These are phyloP conservation scores for Hirtodrosophila duncani DNA, from an alignment of 2,888 invertebrate species.

Conservation along the genomic window DNA sequence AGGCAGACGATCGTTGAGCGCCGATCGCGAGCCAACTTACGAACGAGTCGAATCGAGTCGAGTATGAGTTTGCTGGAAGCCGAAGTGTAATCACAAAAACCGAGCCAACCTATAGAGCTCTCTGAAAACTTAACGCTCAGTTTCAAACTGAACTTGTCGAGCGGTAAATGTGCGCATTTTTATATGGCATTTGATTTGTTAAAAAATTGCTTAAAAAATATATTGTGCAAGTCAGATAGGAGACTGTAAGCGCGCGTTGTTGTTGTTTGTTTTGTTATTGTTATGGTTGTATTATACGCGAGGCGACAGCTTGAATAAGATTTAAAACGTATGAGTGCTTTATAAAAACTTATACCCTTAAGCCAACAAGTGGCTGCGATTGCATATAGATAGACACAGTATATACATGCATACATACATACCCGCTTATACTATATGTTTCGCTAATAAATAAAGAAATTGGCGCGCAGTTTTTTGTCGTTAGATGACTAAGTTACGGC, in stretches of 20 bases:
- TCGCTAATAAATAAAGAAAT: conserved; percentile 8
- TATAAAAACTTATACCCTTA: too few relatives aligned
- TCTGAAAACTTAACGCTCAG: conserved; percentile 27
- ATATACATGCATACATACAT: too few relatives aligned
- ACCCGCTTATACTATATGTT: too few relatives aligned
- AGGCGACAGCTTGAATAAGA: conserved; percentile 26
- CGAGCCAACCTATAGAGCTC: conserved; percentile 17
- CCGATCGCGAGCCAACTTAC: not conserved
- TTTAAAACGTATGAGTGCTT: too few relatives aligned
- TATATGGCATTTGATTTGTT: not conserved
- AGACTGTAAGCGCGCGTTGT: conserved; percentile 1
- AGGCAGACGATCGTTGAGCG: conserved; percentile 9
- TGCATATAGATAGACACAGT: too few relatives aligned
- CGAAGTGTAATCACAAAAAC: conserved; percentile 5
- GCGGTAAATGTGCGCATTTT: conserved; percentile 22
- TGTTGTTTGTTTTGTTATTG: conserved; percentile 30
- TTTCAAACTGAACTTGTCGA: conserved; percentile 37
- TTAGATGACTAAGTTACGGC: too few relatives aligned
- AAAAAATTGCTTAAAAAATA: conserved; percentile 2
- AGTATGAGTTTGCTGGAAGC: not conserved
- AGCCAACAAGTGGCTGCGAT: too few relatives aligned
- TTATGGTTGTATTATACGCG: conserved; percentile 39
- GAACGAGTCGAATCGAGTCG: conserved; percentile 4
- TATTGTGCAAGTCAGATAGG: conserved; percentile 52
- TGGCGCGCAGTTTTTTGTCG: not conserved